These are phyloP conservation scores for Trachops cirrhosus DNA, from an alignment of 2,797 vertebrate genomes.

Conservation along the genomic window DNA sequence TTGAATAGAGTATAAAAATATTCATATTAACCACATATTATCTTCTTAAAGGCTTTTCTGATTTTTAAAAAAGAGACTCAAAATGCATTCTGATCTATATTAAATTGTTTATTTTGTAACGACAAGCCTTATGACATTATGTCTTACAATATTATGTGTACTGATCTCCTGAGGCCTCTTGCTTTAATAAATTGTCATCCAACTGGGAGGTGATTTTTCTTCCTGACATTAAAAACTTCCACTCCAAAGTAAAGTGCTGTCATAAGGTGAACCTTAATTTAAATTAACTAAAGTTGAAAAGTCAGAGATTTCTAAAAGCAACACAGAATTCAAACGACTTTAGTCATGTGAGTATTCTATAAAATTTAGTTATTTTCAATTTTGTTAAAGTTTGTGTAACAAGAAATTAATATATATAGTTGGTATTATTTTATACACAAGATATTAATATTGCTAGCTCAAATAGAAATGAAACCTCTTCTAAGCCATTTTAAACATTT, in stretches of 20 bases:
- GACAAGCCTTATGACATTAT: slow-evolving; percentile 60
- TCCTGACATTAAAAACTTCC: slow-evolving; percentile 67
- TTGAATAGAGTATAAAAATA: background rate
- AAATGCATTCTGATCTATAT: slow-evolving; percentile 26
- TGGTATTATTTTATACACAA: background rate
- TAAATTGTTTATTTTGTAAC: slow-evolving; percentile 61
- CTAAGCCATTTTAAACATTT: background rate
- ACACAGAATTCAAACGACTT: slow-evolving; percentile 51
- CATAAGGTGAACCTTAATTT: slow-evolving; percentile 65
- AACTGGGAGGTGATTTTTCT: slow-evolving; percentile 65
- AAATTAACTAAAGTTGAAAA: slow-evolving; percentile 72
- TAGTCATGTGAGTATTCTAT: background rate
- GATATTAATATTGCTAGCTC: background rate
- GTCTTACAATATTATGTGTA: slow-evolving; percentile 57
- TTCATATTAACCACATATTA: background rate
- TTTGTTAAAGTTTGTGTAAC: background rate
- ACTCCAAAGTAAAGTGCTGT: slow-evolving; percentile 74
- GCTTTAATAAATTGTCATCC: slow-evolving; percentile 69
- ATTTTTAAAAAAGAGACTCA: background rate
- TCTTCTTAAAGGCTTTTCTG: background rate
- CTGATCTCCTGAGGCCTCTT: slow-evolving; percentile 67
- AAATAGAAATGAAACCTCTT: background rate
- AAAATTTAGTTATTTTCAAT: slow-evolving; percentile 3
- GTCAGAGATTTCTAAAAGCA: slow-evolving; percentile 39
- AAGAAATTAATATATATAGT: background rate